phyloP scores from a whole-genome alignment of 2,113 vertebrate genomes.

The Sula dactylatra region DNA sequence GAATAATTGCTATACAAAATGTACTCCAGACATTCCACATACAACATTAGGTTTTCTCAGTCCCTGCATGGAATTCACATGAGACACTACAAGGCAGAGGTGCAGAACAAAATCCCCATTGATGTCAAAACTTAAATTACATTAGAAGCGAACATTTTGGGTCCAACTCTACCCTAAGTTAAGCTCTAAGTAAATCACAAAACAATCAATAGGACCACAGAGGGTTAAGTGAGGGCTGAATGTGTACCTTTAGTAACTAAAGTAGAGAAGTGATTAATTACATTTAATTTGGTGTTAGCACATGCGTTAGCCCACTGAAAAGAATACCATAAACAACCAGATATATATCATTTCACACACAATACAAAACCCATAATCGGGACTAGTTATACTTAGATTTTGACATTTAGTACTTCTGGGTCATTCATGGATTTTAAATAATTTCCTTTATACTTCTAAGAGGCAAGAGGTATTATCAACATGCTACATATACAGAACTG shows the following conservation, averaged over 20 bases:
- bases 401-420: background rate
- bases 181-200: background rate
- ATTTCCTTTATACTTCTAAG: background rate
- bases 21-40: background rate
- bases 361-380: background rate
- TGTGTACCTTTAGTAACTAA: background rate
- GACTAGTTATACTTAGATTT: background rate
- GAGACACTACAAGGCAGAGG: background rate
- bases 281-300: background rate
- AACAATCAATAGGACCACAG: background rate
- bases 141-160: background rate
- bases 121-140: background rate
- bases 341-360: background rate
- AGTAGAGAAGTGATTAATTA: background rate
- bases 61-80: background rate
- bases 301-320: background rate
- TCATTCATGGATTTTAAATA: background rate
- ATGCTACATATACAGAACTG: background rate
- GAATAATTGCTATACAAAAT: background rate
- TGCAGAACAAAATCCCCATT: background rate
- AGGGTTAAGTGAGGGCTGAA: background rate
- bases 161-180: background rate
- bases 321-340: background rate
- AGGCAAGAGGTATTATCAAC: background rate
- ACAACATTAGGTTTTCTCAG: background rate